Evolutionary conservation across 1,140 invertebrate species (phyloP), one percentile per base, ranked within the genome.

Genomic region (Coelopa frigida): DNA sequence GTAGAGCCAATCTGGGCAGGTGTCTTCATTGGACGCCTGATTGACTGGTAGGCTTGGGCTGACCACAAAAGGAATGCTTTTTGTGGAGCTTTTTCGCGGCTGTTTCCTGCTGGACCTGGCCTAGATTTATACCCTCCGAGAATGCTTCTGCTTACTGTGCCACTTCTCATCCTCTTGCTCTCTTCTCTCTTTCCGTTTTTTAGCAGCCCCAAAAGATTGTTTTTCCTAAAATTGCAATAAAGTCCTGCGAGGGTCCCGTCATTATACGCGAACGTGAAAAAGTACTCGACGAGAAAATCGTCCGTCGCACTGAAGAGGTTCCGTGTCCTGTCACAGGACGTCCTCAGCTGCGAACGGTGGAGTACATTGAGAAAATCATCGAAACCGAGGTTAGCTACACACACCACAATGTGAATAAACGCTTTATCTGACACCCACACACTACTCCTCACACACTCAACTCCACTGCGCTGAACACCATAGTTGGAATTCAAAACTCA

Each of bases 341-440:
- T 71, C 80, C 80, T 68, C 84, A 84, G 73, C 81, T 94, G 55
- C 78, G 87, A 75, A 94, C 89, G 46, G 80, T 92, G 70, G 87
- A 92, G 79, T 87, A 89, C 76, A 84, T 91, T 75, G 89, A 94
- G 78, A 92, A 92, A 80, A 81, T 89, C 71, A 89, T 94, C 73
- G 89, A 94, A 74, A 89, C 85, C 80, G 89, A 94, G 89, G 89
- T 93, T 89, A 67, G 63, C 40, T 15, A n/a, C n/a, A n/a, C n/a
- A n/a, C n/a, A n/a, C n/a, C n/a, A n/a, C n/a, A n/a, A n/a, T n/a
- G n/a, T n/a, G n/a, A n/a, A n/a, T n/a, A n/a, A n/a, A n/a, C n/a
- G n/a, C n/a, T n/a, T n/a, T n/a, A n/a, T n/a, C n/a, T n/a, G n/a
- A n/a, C n/a, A n/a, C n/a, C n/a, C n/a, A n/a, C n/a, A n/a, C n/a